These are phyloP conservation scores for Scolopax mira DNA, from an alignment of 2,113 vertebrate species.

Conservation along the genomic window DNA sequence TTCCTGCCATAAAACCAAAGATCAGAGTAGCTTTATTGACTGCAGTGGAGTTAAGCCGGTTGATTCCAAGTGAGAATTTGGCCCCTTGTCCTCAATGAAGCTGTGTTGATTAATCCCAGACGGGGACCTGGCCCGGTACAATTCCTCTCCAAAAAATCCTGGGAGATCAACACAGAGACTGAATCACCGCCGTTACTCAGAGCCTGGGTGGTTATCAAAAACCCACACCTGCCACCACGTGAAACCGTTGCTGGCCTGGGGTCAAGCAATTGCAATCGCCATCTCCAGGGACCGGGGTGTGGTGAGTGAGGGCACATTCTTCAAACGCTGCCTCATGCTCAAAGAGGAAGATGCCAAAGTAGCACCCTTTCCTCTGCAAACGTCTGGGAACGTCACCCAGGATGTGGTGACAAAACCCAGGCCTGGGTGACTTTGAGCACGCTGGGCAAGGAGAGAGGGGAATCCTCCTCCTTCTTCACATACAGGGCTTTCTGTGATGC, in stretches of 20 bases:
- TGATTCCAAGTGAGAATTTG: conserved; percentile 49
- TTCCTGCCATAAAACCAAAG: background rate
- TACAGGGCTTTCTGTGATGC: too few species aligned
- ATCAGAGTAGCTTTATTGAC: conserved; percentile 39
- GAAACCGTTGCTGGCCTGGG: fast-evolving
- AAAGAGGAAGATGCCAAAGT: background rate
- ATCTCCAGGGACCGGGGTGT: background rate
- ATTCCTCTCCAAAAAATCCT: background rate
- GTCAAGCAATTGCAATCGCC: fast-evolving
- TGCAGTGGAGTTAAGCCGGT: background rate
- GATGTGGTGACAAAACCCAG: background rate
- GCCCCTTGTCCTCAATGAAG: conserved; percentile 31
- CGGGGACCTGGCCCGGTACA: background rate
- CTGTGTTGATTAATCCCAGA: conserved; percentile 10
- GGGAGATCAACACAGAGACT: background rate
- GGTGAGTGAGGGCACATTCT: background rate
- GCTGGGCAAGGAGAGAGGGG: background rate
- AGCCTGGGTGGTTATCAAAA: background rate
- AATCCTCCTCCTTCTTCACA: background rate
- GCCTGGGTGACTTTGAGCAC: background rate
- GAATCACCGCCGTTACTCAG: background rate
- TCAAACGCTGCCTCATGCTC: background rate
- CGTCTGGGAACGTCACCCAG: background rate
- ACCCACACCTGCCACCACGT: background rate
- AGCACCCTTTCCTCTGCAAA: background rate